phyloP scores from a whole-genome alignment of 2,888 invertebrate genomes.

The Ormyrus pomaceus region DNA sequence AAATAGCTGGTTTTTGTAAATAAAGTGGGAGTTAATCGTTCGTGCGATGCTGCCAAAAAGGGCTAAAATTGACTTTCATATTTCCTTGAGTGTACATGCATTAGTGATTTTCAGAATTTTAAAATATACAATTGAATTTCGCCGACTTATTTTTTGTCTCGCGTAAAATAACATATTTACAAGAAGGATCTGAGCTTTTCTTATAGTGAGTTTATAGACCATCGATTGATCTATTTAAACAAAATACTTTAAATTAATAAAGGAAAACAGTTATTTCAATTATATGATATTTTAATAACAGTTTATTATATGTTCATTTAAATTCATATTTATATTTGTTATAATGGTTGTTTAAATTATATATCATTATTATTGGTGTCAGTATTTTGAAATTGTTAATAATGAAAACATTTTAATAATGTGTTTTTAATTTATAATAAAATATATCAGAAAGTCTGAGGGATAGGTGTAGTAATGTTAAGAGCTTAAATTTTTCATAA shows the following conservation, averaged over 20 bases:
- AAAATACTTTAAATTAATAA: too few relatives aligned
- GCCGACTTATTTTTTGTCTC: neutral
- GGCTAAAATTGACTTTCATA: conserved; percentile 24
- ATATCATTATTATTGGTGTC: conserved; percentile 36
- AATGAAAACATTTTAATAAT: conserved; percentile 39
- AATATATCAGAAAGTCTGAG: conserved; percentile 3
- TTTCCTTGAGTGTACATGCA: conserved; percentile 44
- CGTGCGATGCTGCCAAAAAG: neutral
- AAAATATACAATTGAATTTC: conserved; percentile 9
- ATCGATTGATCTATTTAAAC: neutral
- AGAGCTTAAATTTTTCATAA: conserved; percentile 14
- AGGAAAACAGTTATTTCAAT: neutral
- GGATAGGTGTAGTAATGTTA: conserved; percentile 27
- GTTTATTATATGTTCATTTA: conserved; percentile 20
- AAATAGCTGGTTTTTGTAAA: neutral
- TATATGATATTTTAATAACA: conserved; percentile 18
- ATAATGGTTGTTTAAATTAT: conserved; percentile 42
- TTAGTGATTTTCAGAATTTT: conserved; percentile 36
- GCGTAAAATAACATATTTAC: conserved; percentile 1
- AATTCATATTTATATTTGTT: conserved; percentile 44
- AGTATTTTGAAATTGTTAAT: conserved; percentile 46
- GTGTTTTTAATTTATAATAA: conserved; percentile 39
- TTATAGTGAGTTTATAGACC: neutral
- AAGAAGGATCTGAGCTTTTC: conserved; percentile 2
- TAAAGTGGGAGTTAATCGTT: neutral